Evolutionary conservation across 1,140 invertebrate species (phyloP).

Genomic region (Tetramorium simillimum): DNA sequence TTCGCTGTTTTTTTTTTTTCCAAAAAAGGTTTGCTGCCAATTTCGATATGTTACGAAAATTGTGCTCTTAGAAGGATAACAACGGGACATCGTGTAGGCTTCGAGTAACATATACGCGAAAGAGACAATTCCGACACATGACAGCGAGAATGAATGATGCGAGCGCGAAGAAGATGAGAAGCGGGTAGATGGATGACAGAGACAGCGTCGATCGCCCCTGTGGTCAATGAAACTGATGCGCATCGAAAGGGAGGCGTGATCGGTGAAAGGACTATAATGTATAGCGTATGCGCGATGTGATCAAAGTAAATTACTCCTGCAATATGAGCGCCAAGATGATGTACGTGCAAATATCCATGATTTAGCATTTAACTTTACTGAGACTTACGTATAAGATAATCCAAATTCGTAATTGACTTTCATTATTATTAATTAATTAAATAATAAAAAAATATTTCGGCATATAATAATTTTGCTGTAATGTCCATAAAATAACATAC

Average conservation of each 20-base stretch:
- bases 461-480: not conserved
- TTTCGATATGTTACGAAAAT: conserved; percentile 1
- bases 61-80: not conserved
- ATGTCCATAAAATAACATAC: not conserved
- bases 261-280: conserved; percentile 47
- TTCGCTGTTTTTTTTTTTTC: not conserved
- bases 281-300: conserved; percentile 41
- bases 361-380: conserved; percentile 18
- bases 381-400: not conserved
- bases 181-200: conserved; percentile 43
- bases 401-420: not conserved
- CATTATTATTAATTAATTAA: not conserved
- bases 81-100: not conserved
- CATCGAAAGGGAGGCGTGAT: conserved; percentile 44
- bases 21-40: not conserved
- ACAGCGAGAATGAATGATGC: conserved; percentile 31
- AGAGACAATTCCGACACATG: conserved; percentile 18
- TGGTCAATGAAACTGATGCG: conserved; percentile 59
- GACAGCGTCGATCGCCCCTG: conserved; percentile 47
- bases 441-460: not conserved
- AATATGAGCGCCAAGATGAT: conserved; percentile 22
- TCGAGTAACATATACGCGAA: conserved; percentile 1
- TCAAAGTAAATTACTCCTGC: conserved; percentile 49
- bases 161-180: conserved; percentile 23
- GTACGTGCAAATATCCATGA: not conserved